Conservation (phyloP, 1,140 invertebrate species). For the Proales similis region DNA sequence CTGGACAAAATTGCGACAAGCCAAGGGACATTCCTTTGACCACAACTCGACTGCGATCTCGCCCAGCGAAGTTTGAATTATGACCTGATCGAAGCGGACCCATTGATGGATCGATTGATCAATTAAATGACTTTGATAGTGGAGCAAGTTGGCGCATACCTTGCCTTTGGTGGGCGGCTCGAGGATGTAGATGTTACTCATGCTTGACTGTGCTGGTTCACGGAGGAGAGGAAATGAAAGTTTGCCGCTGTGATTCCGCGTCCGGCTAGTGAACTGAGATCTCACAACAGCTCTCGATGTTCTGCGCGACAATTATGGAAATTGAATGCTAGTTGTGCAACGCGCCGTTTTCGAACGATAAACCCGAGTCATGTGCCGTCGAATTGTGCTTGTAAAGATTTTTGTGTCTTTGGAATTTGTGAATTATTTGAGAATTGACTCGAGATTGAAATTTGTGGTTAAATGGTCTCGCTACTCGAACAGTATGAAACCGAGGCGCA, state of each 20-base stretch:
- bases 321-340: background rate
- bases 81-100: slow-evolving; percentile 46
- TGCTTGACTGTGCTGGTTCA: background rate
- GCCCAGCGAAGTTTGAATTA: slow-evolving; percentile 81
- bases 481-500: slow-evolving; percentile 36
- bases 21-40: slow-evolving; percentile 89
- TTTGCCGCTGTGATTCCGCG: background rate
- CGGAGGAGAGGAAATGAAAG: background rate
- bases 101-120: no score
- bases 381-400: background rate
- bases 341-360: background rate
- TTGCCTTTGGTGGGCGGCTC: slow-evolving; percentile 32
- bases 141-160: background rate
- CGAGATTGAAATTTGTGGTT: no score
- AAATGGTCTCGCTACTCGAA: slow-evolving; percentile 33
- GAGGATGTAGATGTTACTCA: slow-evolving; percentile 37
- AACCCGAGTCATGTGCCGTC: background rate
- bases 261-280: no score
- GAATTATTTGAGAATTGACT: background rate
- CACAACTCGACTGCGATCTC: slow-evolving; percentile 97
- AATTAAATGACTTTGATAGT: background rate
- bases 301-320: background rate
- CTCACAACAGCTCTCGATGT: background rate
- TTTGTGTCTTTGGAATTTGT: background rate
- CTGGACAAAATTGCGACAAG: slow-evolving; percentile 92